Evolutionary conservation across 2,888 invertebrate genomes (phyloP).

Genomic region (Stenoptilia bipunctidactyla): DNA sequence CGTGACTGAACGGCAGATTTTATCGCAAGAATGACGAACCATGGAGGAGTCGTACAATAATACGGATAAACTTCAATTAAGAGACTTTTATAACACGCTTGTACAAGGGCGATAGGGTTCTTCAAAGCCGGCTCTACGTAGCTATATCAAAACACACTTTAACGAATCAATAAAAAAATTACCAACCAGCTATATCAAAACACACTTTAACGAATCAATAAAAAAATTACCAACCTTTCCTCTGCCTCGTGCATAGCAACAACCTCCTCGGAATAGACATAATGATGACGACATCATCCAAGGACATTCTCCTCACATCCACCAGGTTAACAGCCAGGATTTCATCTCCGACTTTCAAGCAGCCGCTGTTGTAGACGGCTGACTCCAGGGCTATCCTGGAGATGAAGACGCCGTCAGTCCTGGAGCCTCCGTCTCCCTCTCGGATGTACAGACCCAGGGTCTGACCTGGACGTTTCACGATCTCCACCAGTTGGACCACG

Average conservation of each 20-base stretch:
- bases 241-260: conserved; percentile 91
- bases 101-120: not conserved
- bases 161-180: too few species aligned
- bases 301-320: conserved; percentile 96
- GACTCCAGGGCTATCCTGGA: conserved; percentile 92
- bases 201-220: too few species aligned
- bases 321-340: conserved; percentile 98
- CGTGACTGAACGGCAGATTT: too few species aligned
- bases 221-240: too few species aligned
- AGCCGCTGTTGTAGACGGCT: conserved; percentile 97
- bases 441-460: conserved; percentile 97
- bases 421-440: conserved; percentile 98
- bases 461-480: conserved; percentile 98
- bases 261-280: conserved; percentile 98
- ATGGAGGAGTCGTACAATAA: too few species aligned
- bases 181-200: too few species aligned
- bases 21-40: too few species aligned
- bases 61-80: too few species aligned
- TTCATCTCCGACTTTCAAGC: conserved; percentile 97
- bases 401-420: conserved; percentile 97
- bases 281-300: conserved; percentile 99
- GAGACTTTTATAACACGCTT: not conserved
- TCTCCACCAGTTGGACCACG: conserved; percentile 93
- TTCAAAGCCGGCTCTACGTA: too few species aligned
- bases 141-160: too few species aligned